Conservation (phyloP, 2,888 invertebrate genomes). For the Ctena decussata region DNA sequence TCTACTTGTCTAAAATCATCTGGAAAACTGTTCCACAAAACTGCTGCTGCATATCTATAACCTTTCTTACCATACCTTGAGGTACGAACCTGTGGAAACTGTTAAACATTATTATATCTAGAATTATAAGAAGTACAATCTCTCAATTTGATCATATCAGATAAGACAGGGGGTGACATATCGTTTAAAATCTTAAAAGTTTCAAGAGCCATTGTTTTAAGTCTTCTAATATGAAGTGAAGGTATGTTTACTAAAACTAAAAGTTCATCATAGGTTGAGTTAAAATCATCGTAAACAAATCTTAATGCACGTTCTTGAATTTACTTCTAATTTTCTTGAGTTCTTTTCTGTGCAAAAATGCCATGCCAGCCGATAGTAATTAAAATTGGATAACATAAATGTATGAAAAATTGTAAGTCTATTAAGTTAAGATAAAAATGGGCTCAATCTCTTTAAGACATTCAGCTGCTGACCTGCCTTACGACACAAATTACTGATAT, state of each 20-base stretch:
- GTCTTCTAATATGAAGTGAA: background rate
- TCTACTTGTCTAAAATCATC: background rate
- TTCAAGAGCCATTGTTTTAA: background rate
- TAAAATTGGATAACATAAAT: conserved; percentile 37
- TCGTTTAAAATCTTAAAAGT: background rate
- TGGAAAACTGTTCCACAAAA: background rate
- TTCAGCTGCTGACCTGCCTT: conserved; percentile 28
- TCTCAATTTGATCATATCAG: too few relatives aligned
- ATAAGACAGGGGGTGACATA: background rate
- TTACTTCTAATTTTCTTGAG: background rate
- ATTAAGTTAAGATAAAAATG: conserved; percentile 20
- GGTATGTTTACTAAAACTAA: background rate
- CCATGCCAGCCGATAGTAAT: conserved; percentile 36
- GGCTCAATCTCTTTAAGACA: conserved; percentile 14
- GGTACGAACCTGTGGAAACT: background rate
- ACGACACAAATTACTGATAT: conserved; percentile 16
- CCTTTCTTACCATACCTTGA: background rate
- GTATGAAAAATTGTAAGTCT: conserved; percentile 32
- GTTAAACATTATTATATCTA: background rate
- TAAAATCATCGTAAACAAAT: too few relatives aligned
- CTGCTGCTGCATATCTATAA: background rate
- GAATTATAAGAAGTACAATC: too few relatives aligned
- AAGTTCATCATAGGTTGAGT: background rate
- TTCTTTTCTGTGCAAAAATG: conserved; percentile 21
- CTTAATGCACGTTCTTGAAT: background rate